Evolutionary conservation across 2,797 vertebrate genomes (phyloP), one percentile per base, ranked within the genome.

Genomic region (Pantherophis alleghaniensis): DNA sequence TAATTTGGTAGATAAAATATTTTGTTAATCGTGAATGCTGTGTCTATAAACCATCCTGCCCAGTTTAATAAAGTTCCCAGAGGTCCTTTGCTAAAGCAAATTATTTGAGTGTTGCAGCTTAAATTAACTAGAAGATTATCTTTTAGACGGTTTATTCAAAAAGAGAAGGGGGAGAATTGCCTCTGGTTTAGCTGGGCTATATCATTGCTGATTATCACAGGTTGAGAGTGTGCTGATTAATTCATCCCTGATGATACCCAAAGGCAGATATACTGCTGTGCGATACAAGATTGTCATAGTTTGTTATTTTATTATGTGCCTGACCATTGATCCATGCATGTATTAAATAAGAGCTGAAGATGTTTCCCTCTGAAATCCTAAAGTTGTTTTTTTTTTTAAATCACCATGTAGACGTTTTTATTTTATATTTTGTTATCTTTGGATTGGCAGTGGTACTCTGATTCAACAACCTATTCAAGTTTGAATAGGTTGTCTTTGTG

Each of bases 241-340:
- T 93, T 93, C 69, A 93, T 90, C 87, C 83, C 87, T 87, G 83
- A 93, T 87, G 83, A 24, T 90, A 93, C 89, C 92, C 87, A 55
- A 57, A 93, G 92, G 89, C 89, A 90, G 89, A 87, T 74, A 55
- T 90, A 86, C 89, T 89, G 57, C 92, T 87, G 18, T 93, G 89
- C 87, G 59, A 87, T 93, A 87, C 83, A 59, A n/a, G 86, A 86
- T 93, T 90, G 89, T 87, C 60, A 90, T 93, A 87, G 60, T 53
- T 93, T 74, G 26, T 61, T 90, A 66, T 90, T 87, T 87, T 74
- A 87, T 90, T 74, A 87, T 90, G 60, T 2, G 26, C 90, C 53
- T 57, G 37, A 90, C 83, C 92, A 69, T 20, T 74, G 61, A 93
- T 87, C 47, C 87, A 87, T 93, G 28, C 51, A 66, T 59, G 12